Evolutionary conservation across 2,797 vertebrate species (phyloP), one percentile per base, ranked within the genome.

Genomic region (Mormyrus proboscirostris): DNA sequence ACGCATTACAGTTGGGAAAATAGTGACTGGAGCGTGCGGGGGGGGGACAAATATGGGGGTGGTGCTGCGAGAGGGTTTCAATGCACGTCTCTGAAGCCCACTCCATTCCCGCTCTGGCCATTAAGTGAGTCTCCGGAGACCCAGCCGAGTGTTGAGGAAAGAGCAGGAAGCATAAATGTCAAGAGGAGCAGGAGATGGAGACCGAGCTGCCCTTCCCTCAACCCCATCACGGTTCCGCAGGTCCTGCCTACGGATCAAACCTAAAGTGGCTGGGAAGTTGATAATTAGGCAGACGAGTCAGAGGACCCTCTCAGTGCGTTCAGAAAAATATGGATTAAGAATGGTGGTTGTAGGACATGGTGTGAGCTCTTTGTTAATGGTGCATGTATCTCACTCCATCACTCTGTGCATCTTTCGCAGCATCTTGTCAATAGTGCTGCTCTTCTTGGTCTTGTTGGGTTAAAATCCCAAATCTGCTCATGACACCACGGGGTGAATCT

Each of bases 61-160:
- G 44, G 22, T 16, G 33, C 33, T n/a, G 79, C 14, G 25, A 41
- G 84, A 86, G 25, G 50, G 51, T 86, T 57, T 86, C 84, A 86
- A 25, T 38, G 29, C 10, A 49, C 51, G 25, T 59, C 87, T 88
- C 87, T 25, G 16, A 49, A 88, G 59, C 59, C 57, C 87, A 50
- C 86, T 73, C 49, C 82, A 44, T 89, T 47, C 88, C 29, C 55
- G 91, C 85, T 62, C 87, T 22, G 86, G 59, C 87, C 89, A 91
- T 92, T 90, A 90, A 53, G 87, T 85, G 86, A 50, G 69, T 47
- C 41, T 83, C 50, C 57, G 22, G 73, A 73, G 44, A 19, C 50
- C 59, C 41, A 29, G 62, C 59, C 59, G 62, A 88, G 87, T 8
- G 38, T 44, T 44, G 55, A 59, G 12, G 87, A 44, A 49, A 88